Conservation (phyloP, 2,888 invertebrate species). For the Priocnemis perturbator region DNA sequence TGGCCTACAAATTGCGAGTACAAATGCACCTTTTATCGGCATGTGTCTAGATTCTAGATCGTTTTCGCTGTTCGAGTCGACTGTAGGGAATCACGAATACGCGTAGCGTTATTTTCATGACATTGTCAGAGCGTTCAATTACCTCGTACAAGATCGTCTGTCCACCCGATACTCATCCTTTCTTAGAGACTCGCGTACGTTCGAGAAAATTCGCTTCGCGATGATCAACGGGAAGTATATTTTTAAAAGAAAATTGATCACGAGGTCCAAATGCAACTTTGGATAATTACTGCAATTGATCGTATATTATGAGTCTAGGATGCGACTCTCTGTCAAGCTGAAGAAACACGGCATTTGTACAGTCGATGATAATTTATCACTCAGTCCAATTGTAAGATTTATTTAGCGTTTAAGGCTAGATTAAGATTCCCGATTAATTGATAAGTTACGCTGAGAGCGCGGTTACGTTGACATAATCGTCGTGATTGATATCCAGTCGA, state of each 20-base stretch:
- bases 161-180: slow-evolving; percentile 39
- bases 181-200: slow-evolving; percentile 30
- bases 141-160: slow-evolving; percentile 7
- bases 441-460: slow-evolving; percentile 53
- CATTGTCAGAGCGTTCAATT: too few relatives aligned
- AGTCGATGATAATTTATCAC: slow-evolving; percentile 67
- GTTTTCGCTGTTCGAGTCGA: neutral
- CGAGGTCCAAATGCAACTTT: slow-evolving; percentile 51
- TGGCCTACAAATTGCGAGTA: too few relatives aligned
- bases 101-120: too few relatives aligned
- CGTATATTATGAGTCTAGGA: slow-evolving; percentile 44
- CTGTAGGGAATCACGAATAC: neutral
- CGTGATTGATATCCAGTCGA: slow-evolving; percentile 42
- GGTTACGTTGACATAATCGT: slow-evolving; percentile 43
- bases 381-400: slow-evolving; percentile 64
- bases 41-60: too few relatives aligned
- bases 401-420: slow-evolving; percentile 61
- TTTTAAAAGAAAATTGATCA: slow-evolving; percentile 50
- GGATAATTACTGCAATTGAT: slow-evolving; percentile 29
- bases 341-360: slow-evolving; percentile 62
- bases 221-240: slow-evolving; percentile 47
- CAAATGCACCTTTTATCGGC: too few relatives aligned
- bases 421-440: slow-evolving; percentile 52
- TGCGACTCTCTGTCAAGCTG: slow-evolving; percentile 46
- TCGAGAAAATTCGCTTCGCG: slow-evolving; percentile 34